These are phyloP conservation scores for Rapana venosa DNA, from an alignment of 2,888 invertebrate genomes.

Conservation along the genomic window DNA sequence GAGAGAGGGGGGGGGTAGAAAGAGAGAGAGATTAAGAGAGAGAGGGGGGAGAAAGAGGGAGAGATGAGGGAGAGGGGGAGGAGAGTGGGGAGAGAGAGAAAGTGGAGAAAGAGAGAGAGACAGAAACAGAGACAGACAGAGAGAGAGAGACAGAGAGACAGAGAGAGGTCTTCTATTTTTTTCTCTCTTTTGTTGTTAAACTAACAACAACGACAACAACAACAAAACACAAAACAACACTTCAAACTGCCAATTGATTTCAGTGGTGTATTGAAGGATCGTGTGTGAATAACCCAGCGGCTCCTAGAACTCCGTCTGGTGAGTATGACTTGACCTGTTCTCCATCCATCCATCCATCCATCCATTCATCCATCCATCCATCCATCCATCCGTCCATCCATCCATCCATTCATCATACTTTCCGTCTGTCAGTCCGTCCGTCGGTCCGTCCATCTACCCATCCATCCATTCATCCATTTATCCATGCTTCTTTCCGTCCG, in stretches of 20 bases:
- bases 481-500: no score
- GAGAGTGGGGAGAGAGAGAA: background rate
- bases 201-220: no score
- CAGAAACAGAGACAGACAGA: background rate
- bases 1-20: background rate
- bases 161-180: background rate
- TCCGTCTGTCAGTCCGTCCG: no score
- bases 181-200: no score
- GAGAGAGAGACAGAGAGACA: background rate
- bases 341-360: background rate
- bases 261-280: background rate
- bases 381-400: no score
- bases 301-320: background rate
- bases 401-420: no score
- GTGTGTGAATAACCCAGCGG: background rate
- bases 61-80: background rate
- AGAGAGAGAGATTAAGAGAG: background rate
- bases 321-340: background rate
- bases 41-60: background rate
- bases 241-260: background rate
- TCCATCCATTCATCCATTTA: no score
- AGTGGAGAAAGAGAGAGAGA: background rate
- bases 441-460: no score
- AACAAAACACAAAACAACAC: no score
- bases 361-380: background rate